Percentiles rank a stretch among this genome's conserved stretches.
phyloP scores from a whole-genome alignment of 2,797 vertebrate species.

The Apodemus agrarius region DNA sequence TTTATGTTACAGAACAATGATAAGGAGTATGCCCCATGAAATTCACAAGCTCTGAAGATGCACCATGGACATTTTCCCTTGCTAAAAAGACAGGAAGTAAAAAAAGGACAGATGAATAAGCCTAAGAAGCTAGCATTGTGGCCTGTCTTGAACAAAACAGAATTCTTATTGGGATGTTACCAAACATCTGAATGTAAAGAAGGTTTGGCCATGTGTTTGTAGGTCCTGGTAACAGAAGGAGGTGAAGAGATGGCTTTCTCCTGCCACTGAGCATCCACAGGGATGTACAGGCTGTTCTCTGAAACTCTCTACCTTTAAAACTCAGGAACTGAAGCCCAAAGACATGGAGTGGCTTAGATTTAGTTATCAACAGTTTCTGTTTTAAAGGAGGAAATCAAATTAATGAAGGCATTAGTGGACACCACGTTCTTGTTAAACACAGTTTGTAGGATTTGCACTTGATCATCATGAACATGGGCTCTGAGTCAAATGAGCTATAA shows the following conservation, averaged over 20 bases:
- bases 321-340: background rate
- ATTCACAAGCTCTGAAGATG: background rate
- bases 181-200: background rate
- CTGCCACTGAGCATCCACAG: background rate
- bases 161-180: background rate
- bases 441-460: constrained; percentile 46
- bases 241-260: background rate
- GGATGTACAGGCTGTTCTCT: background rate
- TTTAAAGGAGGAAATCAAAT: constrained; percentile 74
- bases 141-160: background rate
- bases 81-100: background rate
- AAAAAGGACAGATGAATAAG: background rate
- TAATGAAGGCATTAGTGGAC: constrained; percentile 62
- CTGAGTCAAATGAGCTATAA: constrained; percentile 66
- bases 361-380: constrained; percentile 42
- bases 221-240: background rate
- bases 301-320: background rate
- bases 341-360: background rate
- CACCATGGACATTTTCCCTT: background rate
- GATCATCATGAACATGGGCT: constrained; percentile 42
- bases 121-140: background rate
- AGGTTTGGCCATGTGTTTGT: background rate
- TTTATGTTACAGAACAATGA: background rate
- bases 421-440: constrained; percentile 58
- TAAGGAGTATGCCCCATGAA: background rate